Conservation (phyloP, 2,797 vertebrate genomes). For the Diglossa cyanea region DNA sequence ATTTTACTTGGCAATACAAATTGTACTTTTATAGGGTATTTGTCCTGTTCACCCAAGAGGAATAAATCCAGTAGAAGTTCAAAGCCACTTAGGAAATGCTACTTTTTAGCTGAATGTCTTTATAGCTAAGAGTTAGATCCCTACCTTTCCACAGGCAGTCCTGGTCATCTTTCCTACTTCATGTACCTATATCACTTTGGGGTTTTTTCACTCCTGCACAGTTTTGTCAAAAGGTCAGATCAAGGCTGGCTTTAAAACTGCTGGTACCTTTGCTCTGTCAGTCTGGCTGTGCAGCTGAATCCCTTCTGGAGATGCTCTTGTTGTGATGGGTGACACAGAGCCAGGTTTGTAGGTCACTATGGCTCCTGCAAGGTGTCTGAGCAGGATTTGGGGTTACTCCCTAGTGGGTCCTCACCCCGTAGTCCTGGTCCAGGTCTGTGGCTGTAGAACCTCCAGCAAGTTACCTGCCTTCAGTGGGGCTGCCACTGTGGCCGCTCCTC, state of each 20-base stretch:
- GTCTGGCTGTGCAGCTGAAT: background rate
- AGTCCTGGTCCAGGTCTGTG: background rate
- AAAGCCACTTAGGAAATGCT: background rate
- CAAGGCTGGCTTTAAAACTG: background rate
- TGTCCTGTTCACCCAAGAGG: conserved; percentile 17
- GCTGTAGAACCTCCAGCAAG: background rate
- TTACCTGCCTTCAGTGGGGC: background rate
- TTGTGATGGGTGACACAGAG: background rate
- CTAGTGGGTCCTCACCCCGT: background rate
- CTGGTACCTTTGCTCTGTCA: background rate
- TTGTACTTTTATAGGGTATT: background rate
- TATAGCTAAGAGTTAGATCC: background rate
- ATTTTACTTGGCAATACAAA: background rate
- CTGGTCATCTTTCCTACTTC: background rate
- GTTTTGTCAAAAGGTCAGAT: background rate
- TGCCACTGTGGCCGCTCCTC: background rate
- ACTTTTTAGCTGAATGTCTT: background rate
- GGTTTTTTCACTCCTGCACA: background rate
- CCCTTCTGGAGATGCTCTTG: background rate
- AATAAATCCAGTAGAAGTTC: conserved; percentile 2
- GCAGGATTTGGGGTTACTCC: background rate
- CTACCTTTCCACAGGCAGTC: background rate
- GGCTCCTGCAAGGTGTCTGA: background rate
- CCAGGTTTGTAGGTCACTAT: rapidly evolving
- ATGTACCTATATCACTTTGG: background rate